Evolutionary conservation across 2,888 invertebrate genomes (phyloP).

Genomic region (Tenthredo distinguenda): DNA sequence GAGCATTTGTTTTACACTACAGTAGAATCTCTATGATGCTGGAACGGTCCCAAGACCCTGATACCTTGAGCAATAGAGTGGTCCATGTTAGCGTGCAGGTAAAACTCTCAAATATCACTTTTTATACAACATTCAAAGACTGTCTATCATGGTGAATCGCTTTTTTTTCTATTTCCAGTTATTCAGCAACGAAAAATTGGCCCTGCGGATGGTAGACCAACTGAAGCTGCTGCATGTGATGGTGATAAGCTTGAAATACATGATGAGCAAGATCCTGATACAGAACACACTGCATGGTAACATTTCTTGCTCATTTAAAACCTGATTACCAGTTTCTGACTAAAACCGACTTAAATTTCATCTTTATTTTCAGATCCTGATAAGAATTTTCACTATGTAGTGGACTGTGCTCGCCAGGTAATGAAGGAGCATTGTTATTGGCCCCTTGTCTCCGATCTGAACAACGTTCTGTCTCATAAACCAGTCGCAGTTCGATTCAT

Average conservation of each 20-base stretch:
- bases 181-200: conserved; percentile 96
- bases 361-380: conserved; percentile 82
- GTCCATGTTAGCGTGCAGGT: conserved; percentile 96
- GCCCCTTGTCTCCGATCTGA: conserved; percentile 98
- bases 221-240: conserved; percentile 94
- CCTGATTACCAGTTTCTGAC: neutral
- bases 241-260: conserved; percentile 93
- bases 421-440: conserved; percentile 99
- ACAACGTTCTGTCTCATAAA: conserved; percentile 96
- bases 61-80: conserved; percentile 95
- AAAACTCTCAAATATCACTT: conserved; percentile 8
- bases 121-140: neutral
- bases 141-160: neutral
- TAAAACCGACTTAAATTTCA: neutral
- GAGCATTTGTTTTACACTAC: conserved; percentile 97
- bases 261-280: conserved; percentile 96
- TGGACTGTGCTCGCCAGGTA: conserved; percentile 93
- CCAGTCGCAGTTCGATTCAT: conserved; percentile 95
- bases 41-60: conserved; percentile 91
- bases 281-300: conserved; percentile 92
- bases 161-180: conserved; percentile 80
- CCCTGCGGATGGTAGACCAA: conserved; percentile 94
- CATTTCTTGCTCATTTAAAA: conserved; percentile 57
- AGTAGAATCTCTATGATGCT: conserved; percentile 95
- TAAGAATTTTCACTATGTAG: conserved; percentile 93